Evolutionary conservation across 2,888 invertebrate genomes (phyloP).

Genomic region (Leucania comma): DNA sequence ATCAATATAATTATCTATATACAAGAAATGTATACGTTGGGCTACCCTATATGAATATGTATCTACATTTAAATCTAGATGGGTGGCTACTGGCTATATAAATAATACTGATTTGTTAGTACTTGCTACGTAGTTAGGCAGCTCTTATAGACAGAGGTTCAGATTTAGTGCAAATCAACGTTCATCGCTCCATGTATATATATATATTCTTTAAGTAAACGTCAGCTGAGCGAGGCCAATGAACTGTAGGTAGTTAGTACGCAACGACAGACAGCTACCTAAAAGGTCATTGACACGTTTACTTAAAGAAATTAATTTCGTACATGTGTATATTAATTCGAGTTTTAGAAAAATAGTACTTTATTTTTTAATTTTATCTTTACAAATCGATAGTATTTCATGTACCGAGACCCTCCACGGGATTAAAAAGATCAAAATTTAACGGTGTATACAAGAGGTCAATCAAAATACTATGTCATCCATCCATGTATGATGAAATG

Average conservation of each 20-base stretch:
- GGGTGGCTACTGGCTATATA: not conserved
- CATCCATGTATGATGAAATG: slow-evolving; percentile 34
- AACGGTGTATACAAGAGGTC: slow-evolving; percentile 25
- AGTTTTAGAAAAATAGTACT: too few species aligned
- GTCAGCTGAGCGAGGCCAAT: too few species aligned
- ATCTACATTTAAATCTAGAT: not conserved
- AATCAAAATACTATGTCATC: slow-evolving; percentile 34
- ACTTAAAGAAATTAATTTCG: too few species aligned
- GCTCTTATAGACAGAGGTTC: not conserved
- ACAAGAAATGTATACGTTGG: not conserved
- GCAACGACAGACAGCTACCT: too few species aligned
- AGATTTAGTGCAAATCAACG: slow-evolving; percentile 2
- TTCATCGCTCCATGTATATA: slow-evolving; percentile 40
- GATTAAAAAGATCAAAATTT: too few species aligned
- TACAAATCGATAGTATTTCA: too few species aligned
- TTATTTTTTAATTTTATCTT: too few species aligned
- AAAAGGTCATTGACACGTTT: too few species aligned
- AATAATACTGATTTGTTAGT: not conserved
- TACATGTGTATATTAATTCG: too few species aligned
- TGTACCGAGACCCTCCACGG: too few species aligned
- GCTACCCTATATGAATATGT: not conserved
- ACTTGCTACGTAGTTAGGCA: not conserved
- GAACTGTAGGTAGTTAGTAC: too few species aligned
- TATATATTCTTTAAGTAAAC: too few species aligned
- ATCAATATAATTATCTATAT: not conserved